Conservation (phyloP, 1,140 invertebrate genomes). For the Oreohelix idahoensis region DNA sequence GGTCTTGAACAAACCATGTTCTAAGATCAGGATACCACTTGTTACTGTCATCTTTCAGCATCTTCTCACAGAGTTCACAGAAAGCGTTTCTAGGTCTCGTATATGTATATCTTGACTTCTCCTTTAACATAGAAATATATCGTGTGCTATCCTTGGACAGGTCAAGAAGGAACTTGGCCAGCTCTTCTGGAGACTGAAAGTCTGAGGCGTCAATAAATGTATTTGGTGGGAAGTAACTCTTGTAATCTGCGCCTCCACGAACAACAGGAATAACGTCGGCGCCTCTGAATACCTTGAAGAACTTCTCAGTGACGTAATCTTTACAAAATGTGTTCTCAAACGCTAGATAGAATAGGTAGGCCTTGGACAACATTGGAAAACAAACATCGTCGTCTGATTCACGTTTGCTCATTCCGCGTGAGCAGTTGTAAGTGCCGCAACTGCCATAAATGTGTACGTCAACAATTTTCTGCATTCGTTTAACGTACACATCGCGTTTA, state of each 20-base stretch:
- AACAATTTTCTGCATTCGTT: conserved; percentile 75
- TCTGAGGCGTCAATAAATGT: conserved; percentile 42
- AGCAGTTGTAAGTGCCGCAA: conserved; percentile 71
- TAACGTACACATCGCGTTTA: conserved; percentile 75
- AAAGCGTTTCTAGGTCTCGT: not conserved
- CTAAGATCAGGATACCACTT: not conserved
- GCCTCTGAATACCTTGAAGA: conserved; percentile 77
- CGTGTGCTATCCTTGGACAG: conserved; percentile 25
- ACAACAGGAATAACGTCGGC: conserved; percentile 37
- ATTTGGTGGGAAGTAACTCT: not conserved
- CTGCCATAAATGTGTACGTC: conserved; percentile 79
- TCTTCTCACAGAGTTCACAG: not conserved
- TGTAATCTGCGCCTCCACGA: conserved; percentile 18
- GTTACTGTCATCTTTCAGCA: not conserved
- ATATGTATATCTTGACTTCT: conserved; percentile 21
- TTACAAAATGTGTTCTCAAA: conserved; percentile 91
- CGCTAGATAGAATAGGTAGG: conserved; percentile 69
- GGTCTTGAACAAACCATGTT: not conserved
- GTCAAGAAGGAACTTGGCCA: conserved; percentile 27
- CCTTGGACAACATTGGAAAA: conserved; percentile 31
- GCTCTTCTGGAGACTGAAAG: conserved; percentile 39
- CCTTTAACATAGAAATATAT: conserved; percentile 28
- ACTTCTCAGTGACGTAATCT: conserved; percentile 97
- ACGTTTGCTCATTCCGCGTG: not conserved
- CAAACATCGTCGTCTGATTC: conserved; percentile 14